Evolutionary conservation across 1,140 invertebrate species (phyloP).

Genomic region (Cepaea nemoralis): DNA sequence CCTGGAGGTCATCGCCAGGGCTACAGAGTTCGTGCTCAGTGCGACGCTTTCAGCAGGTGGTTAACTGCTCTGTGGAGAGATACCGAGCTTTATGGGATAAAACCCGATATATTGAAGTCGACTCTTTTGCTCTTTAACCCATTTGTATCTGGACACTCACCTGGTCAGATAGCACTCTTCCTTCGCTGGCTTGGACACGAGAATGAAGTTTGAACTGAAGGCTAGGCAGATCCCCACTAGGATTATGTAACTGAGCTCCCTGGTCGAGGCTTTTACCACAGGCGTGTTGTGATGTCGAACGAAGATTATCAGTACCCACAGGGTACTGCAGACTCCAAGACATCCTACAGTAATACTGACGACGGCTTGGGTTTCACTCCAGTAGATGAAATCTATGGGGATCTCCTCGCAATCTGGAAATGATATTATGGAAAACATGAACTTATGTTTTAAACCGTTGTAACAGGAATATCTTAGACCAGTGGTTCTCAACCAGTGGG

Average conservation of each 20-base stretch:
- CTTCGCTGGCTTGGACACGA: constrained; percentile 80
- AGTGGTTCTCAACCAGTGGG: no score
- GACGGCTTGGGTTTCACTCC: constrained; percentile 76
- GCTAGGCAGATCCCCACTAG: constrained; percentile 77
- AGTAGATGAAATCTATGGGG: constrained; percentile 75
- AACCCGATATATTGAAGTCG: no score
- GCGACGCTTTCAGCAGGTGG: no score
- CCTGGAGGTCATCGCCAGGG: no score
- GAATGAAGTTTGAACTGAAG: constrained; percentile 79
- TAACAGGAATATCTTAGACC: no score
- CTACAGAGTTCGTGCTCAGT: no score
- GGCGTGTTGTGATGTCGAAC: constrained; percentile 82
- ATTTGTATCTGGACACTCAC: no score
- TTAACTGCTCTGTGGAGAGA: no score
- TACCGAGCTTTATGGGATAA: no score
- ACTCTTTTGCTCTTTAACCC: no score
- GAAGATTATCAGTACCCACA: constrained; percentile 77
- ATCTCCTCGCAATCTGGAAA: constrained; percentile 76
- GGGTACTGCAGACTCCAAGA: constrained; percentile 79
- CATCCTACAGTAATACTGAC: constrained; percentile 77
- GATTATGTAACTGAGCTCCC: constrained; percentile 86
- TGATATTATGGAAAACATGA: no score
- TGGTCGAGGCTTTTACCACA: constrained; percentile 82
- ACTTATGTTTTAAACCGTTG: no score
- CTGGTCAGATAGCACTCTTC: constrained; percentile 80